Base-by-base conservation (phyloP, 2,888 invertebrate genomes). In the Encarsia formosa region DNA sequence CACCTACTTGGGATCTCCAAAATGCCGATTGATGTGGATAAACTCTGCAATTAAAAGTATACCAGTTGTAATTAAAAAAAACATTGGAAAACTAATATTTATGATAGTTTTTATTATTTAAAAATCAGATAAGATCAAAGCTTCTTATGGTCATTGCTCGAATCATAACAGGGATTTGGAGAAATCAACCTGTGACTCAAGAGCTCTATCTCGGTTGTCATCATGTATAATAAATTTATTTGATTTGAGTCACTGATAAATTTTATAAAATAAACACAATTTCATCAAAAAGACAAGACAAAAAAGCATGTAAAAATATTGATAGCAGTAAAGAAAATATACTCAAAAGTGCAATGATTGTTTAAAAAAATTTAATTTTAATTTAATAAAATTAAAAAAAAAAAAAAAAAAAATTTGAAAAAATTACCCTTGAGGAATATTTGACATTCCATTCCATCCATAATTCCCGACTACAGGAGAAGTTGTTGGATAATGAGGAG, bases 71-170 rank as follows among this genome's bases (percentile, higher is more conserved):
- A 38, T 20, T 3, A 20, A 16, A 45, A 2, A 5, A 2, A 45
- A 5, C 9, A 34, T 34, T 34, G 9, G 5, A 34, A 29, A 29
- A 8, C 8, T 9, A 13, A 1, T 34, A n/a, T 5, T 5, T 13
- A 6, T n/a, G 16, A 34, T n/a, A 34, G 9, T 34, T n/a, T 34
- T 9, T 9, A 11, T 9, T 5, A 13, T 34, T 9, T n/a, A 34
- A 15, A 34, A 5, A 37, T 71, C 70, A 71, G 69, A 70, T 71
- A 71, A 71, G 70, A 70, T 70, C 70, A 70, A 71, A 70, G 64
- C 58, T 66, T 61, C 53, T 42, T 39, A 48, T 18, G 4, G 13
- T 71, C 70, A 71, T 57, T 46, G 61, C 66, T 58, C 65, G 62
- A 69, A 66, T 71, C 66, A 46, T 54, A 63, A 58, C n/a, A 62